These are phyloP conservation scores for Lasioglossum calceatum DNA, from an alignment of 2,888 invertebrate genomes.

Conservation along the genomic window DNA sequence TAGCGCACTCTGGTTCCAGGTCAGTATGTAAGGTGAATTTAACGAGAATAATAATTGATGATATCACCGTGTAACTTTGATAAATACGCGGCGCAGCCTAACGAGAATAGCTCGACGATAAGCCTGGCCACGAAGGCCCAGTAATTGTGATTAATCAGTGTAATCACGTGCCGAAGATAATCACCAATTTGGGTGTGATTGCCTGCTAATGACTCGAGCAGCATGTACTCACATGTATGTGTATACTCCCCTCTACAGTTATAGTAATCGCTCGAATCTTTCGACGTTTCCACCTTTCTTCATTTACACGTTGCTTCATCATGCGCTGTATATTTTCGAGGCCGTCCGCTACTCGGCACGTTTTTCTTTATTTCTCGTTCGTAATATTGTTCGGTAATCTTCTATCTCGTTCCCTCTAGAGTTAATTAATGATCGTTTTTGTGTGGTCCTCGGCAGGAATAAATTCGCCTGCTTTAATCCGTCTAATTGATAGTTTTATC, in stretches of 20 bases:
- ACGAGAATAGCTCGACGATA: not conserved
- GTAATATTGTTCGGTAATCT: not conserved
- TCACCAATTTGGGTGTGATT: constrained; percentile 5
- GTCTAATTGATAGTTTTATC: not conserved
- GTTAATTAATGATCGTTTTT: not conserved
- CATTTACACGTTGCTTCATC: constrained; percentile 11
- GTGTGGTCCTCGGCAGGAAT: not conserved
- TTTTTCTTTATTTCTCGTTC: constrained; percentile 4
- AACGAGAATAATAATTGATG: not conserved
- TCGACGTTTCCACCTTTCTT: not conserved
- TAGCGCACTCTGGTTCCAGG: not conserved
- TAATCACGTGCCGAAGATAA: not conserved
- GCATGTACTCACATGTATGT: not conserved
- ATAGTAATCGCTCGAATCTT: constrained; percentile 7
- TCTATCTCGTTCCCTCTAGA: not conserved
- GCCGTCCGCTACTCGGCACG: constrained; percentile 21
- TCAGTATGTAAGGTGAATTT: not conserved
- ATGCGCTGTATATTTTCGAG: constrained; percentile 35
- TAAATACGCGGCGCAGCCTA: not conserved
- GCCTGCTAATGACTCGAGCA: not conserved
- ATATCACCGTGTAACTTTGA: not conserved
- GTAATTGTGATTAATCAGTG: not conserved
- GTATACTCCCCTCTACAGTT: not conserved
- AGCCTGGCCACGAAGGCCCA: not conserved
- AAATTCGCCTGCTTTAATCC: not conserved